A percentile compares a stretch with the other conserved stretches of the same genome.
Conservation (phyloP, 2,888 invertebrate species). For the Hemistola chrysoprasaria region DNA sequence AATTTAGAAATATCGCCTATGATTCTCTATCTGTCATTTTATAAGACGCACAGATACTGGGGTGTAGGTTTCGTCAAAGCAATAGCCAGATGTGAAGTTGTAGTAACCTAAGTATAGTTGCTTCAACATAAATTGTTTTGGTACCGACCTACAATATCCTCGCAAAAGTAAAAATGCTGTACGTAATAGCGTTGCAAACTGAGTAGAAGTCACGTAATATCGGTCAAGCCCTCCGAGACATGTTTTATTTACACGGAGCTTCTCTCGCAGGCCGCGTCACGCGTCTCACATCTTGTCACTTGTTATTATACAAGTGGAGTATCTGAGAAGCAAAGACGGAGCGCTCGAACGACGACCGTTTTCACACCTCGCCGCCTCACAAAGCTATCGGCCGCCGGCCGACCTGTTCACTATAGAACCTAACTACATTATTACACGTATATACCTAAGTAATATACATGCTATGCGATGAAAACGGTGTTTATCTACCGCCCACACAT, state of each 20-base stretch:
- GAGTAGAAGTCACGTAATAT: slow-evolving; percentile 4
- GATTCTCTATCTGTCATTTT: too few species aligned
- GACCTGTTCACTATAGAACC: slow-evolving; percentile 35
- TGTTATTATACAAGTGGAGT: not conserved
- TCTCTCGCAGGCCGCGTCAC: not conserved
- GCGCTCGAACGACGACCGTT: slow-evolving; percentile 9
- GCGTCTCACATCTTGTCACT: not conserved
- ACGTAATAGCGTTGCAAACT: not conserved
- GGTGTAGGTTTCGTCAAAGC: too few species aligned
- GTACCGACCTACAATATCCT: too few species aligned
- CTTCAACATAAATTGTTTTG: too few species aligned
- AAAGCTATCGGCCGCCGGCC: slow-evolving; percentile 45
- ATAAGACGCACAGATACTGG: not conserved
- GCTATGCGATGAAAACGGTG: slow-evolving; percentile 1
- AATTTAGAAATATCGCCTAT: too few species aligned
- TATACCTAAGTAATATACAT: not conserved
- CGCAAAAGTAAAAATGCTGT: too few species aligned
- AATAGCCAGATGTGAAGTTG: too few species aligned
- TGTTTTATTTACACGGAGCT: slow-evolving; percentile 3
- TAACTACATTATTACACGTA: slow-evolving; percentile 33
- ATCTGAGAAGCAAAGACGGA: not conserved
- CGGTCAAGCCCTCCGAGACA: slow-evolving; percentile 1
- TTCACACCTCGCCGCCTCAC: slow-evolving; percentile 49
- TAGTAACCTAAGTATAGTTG: too few species aligned
- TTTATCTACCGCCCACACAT: slow-evolving; percentile 3